phyloP scores from a whole-genome alignment of 2,888 invertebrate genomes.

The Trachelus stipa region DNA sequence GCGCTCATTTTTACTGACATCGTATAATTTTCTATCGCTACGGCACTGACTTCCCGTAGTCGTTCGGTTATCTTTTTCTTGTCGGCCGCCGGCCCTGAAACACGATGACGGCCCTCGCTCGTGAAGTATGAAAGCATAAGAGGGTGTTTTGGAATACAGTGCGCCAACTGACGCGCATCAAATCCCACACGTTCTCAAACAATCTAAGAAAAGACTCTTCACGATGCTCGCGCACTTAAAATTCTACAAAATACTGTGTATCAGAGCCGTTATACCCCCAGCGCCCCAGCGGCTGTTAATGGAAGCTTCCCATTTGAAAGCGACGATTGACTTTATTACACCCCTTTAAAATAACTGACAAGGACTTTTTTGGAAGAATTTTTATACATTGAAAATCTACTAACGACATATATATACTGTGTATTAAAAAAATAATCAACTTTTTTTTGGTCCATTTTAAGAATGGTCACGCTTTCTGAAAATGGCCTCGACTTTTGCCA shows the following conservation, averaged over 20 bases:
- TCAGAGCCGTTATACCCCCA: no score
- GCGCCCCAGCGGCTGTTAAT: no score
- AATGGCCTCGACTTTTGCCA: no score
- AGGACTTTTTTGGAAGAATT: no score
- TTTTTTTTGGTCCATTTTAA: no score
- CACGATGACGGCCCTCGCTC: constrained; percentile 30
- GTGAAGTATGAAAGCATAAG: constrained; percentile 29
- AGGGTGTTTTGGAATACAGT: constrained; percentile 28
- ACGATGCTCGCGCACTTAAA: no score
- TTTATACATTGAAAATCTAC: no score
- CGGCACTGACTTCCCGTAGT: constrained; percentile 32
- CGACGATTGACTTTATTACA: background rate
- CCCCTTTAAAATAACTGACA: no score
- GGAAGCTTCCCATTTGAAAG: background rate
- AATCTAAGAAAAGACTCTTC: constrained; percentile 12
- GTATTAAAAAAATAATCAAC: no score
- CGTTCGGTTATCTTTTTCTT: constrained; percentile 19
- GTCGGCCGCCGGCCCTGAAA: constrained; percentile 23
- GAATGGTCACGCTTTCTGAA: no score
- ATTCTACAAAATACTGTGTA: no score
- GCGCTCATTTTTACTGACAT: constrained; percentile 28
- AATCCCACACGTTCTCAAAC: constrained; percentile 30
- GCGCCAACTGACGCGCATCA: constrained; percentile 32
- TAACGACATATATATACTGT: no score
- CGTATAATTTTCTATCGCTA: constrained; percentile 43